phyloP scores from a whole-genome alignment of 2,888 invertebrate species.

The Bellardia bayeri region DNA sequence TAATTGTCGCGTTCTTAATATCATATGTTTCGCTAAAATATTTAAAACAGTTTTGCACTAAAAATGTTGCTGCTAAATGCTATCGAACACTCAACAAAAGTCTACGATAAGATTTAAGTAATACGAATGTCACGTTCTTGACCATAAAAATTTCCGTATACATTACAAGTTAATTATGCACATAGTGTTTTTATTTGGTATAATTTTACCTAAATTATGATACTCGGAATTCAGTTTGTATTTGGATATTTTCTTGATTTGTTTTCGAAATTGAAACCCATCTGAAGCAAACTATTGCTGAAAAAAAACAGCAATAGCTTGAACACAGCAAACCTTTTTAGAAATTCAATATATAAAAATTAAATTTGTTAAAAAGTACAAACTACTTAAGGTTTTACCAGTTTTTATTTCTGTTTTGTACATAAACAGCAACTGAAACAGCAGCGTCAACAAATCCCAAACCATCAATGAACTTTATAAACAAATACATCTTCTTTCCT shows the following conservation, averaged over 20 bases:
- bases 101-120: too few relatives aligned
- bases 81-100: too few relatives aligned
- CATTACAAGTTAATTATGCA: too few relatives aligned
- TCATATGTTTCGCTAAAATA: too few relatives aligned
- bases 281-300: not conserved
- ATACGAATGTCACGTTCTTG: too few relatives aligned
- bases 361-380: constrained; percentile 16
- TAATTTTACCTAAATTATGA: too few relatives aligned
- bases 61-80: too few relatives aligned
- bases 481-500: constrained; percentile 47
- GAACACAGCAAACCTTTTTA: constrained; percentile 43
- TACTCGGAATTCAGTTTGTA: not conserved
- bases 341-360: constrained; percentile 50
- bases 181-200: too few relatives aligned
- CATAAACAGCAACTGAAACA: not conserved
- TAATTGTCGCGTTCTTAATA: too few relatives aligned
- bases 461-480: constrained; percentile 53
- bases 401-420: constrained; percentile 21
- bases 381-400: constrained; percentile 40
- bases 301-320: constrained; percentile 10
- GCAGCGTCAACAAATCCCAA: constrained; percentile 11
- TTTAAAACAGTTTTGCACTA: too few relatives aligned
- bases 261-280: constrained; percentile 7
- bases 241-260: constrained; percentile 7
- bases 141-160: too few relatives aligned